Evolutionary conservation across 2,113 vertebrate genomes (phyloP).

Genomic region (Monarcha castaneiventris): DNA sequence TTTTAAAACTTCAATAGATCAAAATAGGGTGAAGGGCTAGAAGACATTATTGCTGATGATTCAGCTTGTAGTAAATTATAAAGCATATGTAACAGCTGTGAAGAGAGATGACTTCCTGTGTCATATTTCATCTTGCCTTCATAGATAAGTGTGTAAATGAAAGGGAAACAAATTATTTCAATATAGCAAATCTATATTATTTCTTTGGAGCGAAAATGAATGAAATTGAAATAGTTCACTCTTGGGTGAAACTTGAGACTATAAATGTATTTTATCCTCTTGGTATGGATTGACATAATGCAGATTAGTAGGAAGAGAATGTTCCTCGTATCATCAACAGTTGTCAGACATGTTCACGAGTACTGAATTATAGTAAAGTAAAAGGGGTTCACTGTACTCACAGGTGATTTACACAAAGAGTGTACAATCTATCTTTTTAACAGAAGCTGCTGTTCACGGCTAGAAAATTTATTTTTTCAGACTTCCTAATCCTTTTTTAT

Average conservation of each 20-base stretch:
- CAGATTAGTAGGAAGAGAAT: slow-evolving; percentile 45
- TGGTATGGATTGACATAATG: slow-evolving; percentile 43
- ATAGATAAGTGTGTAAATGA: slow-evolving; percentile 66
- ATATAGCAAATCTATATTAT: slow-evolving; percentile 59
- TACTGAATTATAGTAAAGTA: slow-evolving; percentile 43
- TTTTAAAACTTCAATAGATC: slow-evolving; percentile 46
- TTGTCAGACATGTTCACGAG: not conserved
- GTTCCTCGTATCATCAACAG: slow-evolving; percentile 9
- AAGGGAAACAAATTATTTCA: slow-evolving; percentile 67
- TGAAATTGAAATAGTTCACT: slow-evolving; percentile 71
- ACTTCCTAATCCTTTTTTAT: not conserved
- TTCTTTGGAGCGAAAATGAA: slow-evolving; percentile 66
- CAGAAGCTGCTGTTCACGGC: not conserved
- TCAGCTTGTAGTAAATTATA: slow-evolving; percentile 69
- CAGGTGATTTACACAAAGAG: slow-evolving; percentile 40
- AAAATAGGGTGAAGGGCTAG: slow-evolving; percentile 46
- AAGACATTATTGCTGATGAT: slow-evolving; percentile 67
- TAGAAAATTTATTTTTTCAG: not conserved
- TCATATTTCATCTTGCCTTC: slow-evolving; percentile 54
- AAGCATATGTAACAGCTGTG: slow-evolving; percentile 49
- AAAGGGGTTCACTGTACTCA: not conserved
- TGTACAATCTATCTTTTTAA: slow-evolving; percentile 16
- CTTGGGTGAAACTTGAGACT: slow-evolving; percentile 60
- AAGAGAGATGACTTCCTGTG: slow-evolving; percentile 43
- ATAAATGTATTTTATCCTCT: slow-evolving; percentile 67